Evolutionary conservation across 2,113 vertebrate genomes (phyloP).

Genomic region (Etia nguti): DNA sequence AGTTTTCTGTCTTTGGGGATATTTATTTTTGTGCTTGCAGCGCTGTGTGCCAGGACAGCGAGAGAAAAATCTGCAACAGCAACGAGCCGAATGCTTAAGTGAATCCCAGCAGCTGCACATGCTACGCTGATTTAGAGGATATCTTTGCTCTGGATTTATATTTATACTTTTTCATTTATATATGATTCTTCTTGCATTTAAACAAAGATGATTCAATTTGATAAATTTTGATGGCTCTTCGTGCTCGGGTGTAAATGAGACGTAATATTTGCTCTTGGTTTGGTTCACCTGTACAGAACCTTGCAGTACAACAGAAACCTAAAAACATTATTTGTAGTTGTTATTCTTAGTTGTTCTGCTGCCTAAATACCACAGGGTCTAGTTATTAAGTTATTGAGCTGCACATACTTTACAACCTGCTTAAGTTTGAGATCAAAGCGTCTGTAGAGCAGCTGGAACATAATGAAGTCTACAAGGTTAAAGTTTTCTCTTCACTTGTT

Average conservation of each 20-base stretch:
- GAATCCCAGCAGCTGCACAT: neutral
- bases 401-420: neutral
- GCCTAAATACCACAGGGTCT: neutral
- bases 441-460: neutral
- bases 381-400: neutral
- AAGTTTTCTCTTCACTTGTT: neutral
- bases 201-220: neutral
- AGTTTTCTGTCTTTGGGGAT: conserved; percentile 13
- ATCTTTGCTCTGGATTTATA: neutral
- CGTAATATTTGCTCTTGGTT: too few relatives aligned
- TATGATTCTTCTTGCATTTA: neutral
- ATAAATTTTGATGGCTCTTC: neutral
- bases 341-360: neutral
- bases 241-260: neutral
- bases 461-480: neutral
- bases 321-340: too few relatives aligned
- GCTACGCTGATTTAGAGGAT: neutral
- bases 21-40: conserved; percentile 2
- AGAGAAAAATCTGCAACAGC: neutral
- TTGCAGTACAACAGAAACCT: too few relatives aligned
- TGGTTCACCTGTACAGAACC: too few relatives aligned
- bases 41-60: neutral
- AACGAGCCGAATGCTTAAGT: neutral
- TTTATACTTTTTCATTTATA: neutral
- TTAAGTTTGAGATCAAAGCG: neutral